Evolutionary conservation across 37 sponge, comb jelly and placozoan genomes (phyloP).

Genomic region (Cliona cf. orientalis): DNA sequence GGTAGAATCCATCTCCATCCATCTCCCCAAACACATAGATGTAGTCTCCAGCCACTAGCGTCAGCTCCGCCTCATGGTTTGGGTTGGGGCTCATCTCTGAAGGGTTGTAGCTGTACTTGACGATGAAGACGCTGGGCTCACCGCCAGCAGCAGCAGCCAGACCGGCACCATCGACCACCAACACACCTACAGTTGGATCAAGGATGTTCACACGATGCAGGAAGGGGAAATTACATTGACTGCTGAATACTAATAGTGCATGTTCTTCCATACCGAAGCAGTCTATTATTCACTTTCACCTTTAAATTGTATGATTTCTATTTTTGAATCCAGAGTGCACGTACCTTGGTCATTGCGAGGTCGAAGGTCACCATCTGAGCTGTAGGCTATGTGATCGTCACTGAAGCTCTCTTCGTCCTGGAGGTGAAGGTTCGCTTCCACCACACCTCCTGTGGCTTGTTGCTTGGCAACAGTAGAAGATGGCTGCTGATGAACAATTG

Average conservation of each 20-base stretch:
- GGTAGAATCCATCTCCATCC: constrained; percentile 76
- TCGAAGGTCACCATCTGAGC: constrained; percentile 5
- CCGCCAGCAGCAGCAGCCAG: background rate
- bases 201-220: background rate
- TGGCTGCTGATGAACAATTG: too few species aligned
- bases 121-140: constrained; percentile 17
- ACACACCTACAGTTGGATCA: background rate
- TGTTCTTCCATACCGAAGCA: too few species aligned
- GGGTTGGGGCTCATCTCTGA: constrained; percentile 80
- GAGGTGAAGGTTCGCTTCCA: background rate
- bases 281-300: too few species aligned
- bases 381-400: background rate
- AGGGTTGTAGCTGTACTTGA: constrained; percentile 68
- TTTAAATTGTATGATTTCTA: background rate
- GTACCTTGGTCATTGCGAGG: background rate
- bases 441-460: too few species aligned
- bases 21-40: constrained; percentile 78
- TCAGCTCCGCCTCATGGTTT: constrained; percentile 46
- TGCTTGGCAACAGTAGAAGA: too few species aligned
- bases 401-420: background rate
- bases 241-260: too few species aligned
- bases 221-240: too few species aligned
- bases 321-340: background rate
- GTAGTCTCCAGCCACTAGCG: constrained; percentile 56
- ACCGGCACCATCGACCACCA: background rate